Base-by-base conservation (phyloP, 2,797 vertebrate species). In the Poeciliopsis gracilis region DNA sequence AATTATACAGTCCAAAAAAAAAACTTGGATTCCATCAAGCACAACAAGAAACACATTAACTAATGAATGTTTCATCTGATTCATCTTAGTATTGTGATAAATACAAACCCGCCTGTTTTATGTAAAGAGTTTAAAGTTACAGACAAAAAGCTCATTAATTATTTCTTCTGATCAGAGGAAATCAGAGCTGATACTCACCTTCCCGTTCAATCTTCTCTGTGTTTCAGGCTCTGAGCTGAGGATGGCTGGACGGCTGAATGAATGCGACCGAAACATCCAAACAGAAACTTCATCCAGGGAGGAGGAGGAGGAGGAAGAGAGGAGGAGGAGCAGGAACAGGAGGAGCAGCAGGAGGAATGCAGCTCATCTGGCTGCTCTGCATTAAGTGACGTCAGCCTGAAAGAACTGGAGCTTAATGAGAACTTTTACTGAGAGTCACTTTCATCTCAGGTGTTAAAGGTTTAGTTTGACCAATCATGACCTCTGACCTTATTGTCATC, bases 311-410 rank as follows among this genome's bases (percentile, higher is more conserved):
- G 63, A 79, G 80, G 85, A 88, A 66, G 80, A 76, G 79, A 94
- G 45, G 45, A 46, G 13, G 12, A 46, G 12, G 12, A 46, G 45
- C 12, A 46, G 12, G 3, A 46, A 1, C 33, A 67, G 28, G 51
- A 67, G 55, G 69, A 79, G 81, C 78, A 79, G 78, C 84, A 88
- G 72, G 69, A 30, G 90, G 92, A 94, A 94, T 94, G 90, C 77
- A 61, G 86, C 79, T 45, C 72, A 77, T 83, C 89, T 82, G 86
- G 89, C 59, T 74, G 72, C 2, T 47, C 77, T 74, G 78, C 30
- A 33, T 82, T 18, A 63, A 71, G 41, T 86, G 89, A 86, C 55
- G 81, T 80, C 73, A 85, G 69, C 25, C 25, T 59, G 33, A 77
- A 46, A 70, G 2, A 49, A 15, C 18, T n/a, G 1, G 12, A 12